phyloP scores from a whole-genome alignment of 2,113 vertebrate species.

The Prionailurus viverrinus region DNA sequence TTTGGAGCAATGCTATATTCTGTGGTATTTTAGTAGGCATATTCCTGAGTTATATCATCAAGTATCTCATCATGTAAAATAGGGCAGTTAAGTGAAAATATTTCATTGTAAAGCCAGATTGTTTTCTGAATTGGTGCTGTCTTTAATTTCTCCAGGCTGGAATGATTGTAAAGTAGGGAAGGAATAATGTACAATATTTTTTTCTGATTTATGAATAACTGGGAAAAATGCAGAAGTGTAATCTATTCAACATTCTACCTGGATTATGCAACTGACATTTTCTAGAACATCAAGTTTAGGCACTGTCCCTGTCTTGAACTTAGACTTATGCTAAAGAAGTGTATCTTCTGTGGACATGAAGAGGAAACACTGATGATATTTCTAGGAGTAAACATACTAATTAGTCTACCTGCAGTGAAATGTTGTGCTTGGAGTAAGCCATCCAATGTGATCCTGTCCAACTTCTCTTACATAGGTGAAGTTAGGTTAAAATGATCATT shows the following conservation, averaged over 20 bases:
- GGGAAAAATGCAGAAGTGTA: conserved; percentile 9
- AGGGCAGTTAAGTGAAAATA: conserved; percentile 50
- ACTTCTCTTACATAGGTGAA: background rate
- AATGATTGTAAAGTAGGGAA: conserved; percentile 58
- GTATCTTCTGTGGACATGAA: background rate
- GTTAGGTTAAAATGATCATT: background rate
- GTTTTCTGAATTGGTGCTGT: conserved; percentile 36
- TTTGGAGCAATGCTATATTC: conserved; percentile 7
- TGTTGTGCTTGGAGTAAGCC: background rate
- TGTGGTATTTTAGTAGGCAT: conserved; percentile 33
- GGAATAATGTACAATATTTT: background rate
- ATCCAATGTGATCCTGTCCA: background rate
- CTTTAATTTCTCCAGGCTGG: conserved; percentile 44
- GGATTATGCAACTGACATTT: background rate
- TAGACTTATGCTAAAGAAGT: background rate
- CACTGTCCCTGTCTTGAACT: background rate
- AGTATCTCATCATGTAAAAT: conserved; percentile 54
- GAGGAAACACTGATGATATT: background rate
- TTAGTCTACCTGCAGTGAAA: background rate
- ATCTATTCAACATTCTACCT: background rate
- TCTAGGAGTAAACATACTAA: background rate
- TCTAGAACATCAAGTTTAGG: background rate
- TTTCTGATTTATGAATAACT: background rate
- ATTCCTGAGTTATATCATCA: conserved; percentile 27
- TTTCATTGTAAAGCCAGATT: conserved; percentile 5